Evolutionary conservation across 2,113 vertebrate genomes (phyloP), one percentile per base, ranked within the genome.

Genomic region (Polypterus bichir): DNA sequence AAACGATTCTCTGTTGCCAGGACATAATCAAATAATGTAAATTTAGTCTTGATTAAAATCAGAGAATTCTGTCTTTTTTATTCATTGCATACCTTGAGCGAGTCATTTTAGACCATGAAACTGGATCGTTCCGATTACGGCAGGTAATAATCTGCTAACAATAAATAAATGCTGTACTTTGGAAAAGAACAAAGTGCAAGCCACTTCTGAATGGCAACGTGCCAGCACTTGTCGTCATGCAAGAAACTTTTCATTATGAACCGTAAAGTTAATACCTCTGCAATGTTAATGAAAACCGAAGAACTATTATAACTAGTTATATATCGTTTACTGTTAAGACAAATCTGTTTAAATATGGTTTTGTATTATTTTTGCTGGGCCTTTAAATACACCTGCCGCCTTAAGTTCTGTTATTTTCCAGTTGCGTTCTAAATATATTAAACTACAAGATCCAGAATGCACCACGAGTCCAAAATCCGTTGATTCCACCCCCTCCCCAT

Each of bases 391-490:
- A 62, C 60, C 60, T 53, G 60, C 10, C 27, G 8, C 5, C 49
- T 53, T 61, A 7, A 8, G 4, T 61, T 64, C 47, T 54, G 54
- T 46, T 9, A 6, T 11, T 49, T 5, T 59, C 48, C n/a, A 7
- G 49, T 62, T 59, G 54, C 47, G 59, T 63, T 65, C 46, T 11
- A 44, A 57, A 9, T 7, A 5, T 44, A 6, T 47, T 27, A 44
- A 56, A 71, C 62, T 66, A 63, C 65, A 65, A 27, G 5, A 62
- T 53, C 52, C 64, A 45, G 44, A 7, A 3, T n/a, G 46, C 46
- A 44, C 44, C 54, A 59, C 56, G 61, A 59, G 62, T 62, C 54
- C 56, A 68, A 10, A 3, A 5, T 5, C 5, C 9, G 5, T 55
- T 10, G 2, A 6, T 8, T 5, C 2, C 10, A 5, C 54, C 9